These are phyloP conservation scores for Marmota flaviventris DNA, from an alignment of 2,113 vertebrate species.

Conservation along the genomic window DNA sequence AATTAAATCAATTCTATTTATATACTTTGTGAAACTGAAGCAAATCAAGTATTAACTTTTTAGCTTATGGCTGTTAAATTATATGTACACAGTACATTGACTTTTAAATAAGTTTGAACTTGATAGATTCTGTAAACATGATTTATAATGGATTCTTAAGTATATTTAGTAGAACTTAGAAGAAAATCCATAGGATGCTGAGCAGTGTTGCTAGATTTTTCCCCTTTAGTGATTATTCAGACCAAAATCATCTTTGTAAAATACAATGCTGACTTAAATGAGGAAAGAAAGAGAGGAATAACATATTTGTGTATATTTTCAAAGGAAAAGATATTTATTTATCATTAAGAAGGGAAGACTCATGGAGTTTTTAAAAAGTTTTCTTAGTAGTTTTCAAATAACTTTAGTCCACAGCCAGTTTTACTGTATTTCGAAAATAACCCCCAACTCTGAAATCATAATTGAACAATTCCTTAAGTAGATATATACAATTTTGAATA, in stretches of 20 bases:
- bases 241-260: slow-evolving; percentile 40
- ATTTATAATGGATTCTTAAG: slow-evolving; percentile 2
- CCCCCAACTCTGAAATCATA: not conserved
- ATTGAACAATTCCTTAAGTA: not conserved
- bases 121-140: not conserved
- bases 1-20: slow-evolving; percentile 24
- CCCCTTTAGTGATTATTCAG: not conserved
- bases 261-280: not conserved
- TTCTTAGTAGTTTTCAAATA: slow-evolving; percentile 41
- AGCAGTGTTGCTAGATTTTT: not conserved
- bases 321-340: not conserved
- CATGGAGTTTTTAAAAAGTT: slow-evolving; percentile 8
- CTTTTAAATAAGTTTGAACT: not conserved
- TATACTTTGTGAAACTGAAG: not conserved
- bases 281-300: not conserved
- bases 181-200: not conserved
- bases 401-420: not conserved
- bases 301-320: not conserved
- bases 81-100: not conserved
- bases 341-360: not conserved
- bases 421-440: slow-evolving; percentile 39
- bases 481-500: not conserved
- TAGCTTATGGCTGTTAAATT: slow-evolving; percentile 8
- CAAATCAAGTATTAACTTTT: slow-evolving; percentile 14
- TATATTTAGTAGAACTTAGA: not conserved